A percentile compares a stretch with the other conserved stretches of the same genome.
phyloP scores from a whole-genome alignment of 2,888 invertebrate species.

The Drosophila longiperda region DNA sequence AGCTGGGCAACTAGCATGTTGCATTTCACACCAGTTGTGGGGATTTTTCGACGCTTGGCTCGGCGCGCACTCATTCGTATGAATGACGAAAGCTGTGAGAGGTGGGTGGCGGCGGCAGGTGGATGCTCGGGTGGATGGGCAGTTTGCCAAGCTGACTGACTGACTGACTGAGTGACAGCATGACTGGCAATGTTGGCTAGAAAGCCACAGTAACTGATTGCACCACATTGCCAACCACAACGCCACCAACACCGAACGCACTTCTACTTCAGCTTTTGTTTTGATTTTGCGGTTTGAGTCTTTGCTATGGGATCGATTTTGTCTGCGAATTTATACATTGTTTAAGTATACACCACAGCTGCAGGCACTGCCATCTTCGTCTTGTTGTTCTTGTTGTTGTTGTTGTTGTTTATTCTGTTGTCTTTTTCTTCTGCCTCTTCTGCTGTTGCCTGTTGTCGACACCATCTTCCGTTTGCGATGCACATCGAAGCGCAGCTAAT shows the following conservation, averaged over 20 bases:
- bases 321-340: slow-evolving; percentile 78
- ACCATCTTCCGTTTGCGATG: slow-evolving; percentile 67
- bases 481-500: slow-evolving; percentile 81
- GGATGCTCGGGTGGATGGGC: slow-evolving; percentile 48
- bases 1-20: slow-evolving; percentile 63
- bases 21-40: slow-evolving; percentile 79
- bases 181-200: slow-evolving; percentile 61
- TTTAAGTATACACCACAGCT: slow-evolving; percentile 75
- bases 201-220: slow-evolving; percentile 81
- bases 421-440: slow-evolving; percentile 21
- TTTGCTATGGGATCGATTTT: slow-evolving; percentile 38
- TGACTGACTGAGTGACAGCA: slow-evolving; percentile 23
- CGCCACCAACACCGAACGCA: slow-evolving; percentile 50
- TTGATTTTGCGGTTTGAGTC: slow-evolving; percentile 8
- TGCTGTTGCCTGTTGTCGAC: slow-evolving; percentile 58
- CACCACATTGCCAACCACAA: slow-evolving; percentile 74
- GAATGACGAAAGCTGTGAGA: slow-evolving; percentile 69
- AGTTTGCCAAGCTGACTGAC: slow-evolving; percentile 54
- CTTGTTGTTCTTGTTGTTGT: slow-evolving; percentile 1
- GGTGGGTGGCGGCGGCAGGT: slow-evolving; percentile 27
- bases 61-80: slow-evolving; percentile 75
- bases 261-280: slow-evolving; percentile 41
- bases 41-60: slow-evolving; percentile 60
- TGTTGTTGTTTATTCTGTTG: slow-evolving; percentile 15
- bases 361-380: slow-evolving; percentile 31